Percentiles rank a stretch among this genome's conserved stretches.
Conservation (phyloP, 2,797 vertebrate genomes). For the Crax fasciolata region DNA sequence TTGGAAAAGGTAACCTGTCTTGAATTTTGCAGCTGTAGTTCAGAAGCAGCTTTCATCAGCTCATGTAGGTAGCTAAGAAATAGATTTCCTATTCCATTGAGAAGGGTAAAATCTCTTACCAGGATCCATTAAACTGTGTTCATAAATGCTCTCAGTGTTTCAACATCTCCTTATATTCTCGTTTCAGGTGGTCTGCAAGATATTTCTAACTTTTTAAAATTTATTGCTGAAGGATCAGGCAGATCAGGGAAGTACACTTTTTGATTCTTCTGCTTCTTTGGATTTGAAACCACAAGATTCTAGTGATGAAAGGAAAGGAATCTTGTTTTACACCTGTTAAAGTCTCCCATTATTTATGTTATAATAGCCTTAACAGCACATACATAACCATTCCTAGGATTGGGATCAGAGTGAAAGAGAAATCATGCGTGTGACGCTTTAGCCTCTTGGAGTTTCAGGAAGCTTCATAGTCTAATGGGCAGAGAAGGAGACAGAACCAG, state of each 20-base stretch:
- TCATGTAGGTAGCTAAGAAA: background rate
- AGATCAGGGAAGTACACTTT: background rate
- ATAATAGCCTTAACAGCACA: background rate
- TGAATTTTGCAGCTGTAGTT: background rate
- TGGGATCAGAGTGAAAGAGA: background rate
- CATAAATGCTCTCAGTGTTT: conserved; percentile 18
- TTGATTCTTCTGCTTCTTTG: background rate
- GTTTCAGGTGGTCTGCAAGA: background rate
- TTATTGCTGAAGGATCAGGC: background rate
- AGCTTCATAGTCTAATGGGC: background rate
- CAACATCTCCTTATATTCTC: background rate
- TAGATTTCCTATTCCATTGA: background rate
- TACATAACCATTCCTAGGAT: background rate
- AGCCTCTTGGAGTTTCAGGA: background rate
- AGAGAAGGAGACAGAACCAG: background rate
- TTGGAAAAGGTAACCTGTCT: background rate
- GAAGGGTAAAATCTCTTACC: conserved; percentile 11
- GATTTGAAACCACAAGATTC: background rate
- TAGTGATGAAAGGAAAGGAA: background rate
- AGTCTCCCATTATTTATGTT: background rate
- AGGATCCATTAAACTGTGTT: background rate
- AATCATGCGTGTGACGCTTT: background rate
- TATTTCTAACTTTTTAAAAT: background rate
- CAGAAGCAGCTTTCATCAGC: conserved; percentile 16
- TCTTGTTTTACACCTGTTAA: background rate